Base-by-base conservation (phyloP, 2,888 invertebrate genomes). In the Sphaerophoria taeniata region DNA sequence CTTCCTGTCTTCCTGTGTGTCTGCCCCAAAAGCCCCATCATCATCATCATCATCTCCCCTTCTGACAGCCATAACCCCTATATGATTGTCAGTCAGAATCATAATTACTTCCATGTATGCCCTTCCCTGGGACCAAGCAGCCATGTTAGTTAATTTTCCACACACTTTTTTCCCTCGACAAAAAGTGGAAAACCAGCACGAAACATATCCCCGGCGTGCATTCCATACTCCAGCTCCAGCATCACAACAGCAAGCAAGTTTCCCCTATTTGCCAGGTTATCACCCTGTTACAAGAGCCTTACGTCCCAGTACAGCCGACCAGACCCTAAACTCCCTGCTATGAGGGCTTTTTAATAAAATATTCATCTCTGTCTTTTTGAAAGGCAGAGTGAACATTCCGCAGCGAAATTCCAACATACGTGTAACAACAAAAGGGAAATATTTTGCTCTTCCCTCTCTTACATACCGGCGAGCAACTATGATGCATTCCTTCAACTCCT, bases 371-470 rank as follows among this genome's bases (percentile, higher is more conserved):
- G 74, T 65, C 75, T 79, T 75, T 60, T 75, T 71, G 65, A n/a
- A 71, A 53, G 73, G 79, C 74, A 67, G 53, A 70, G 39, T 43
- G 33, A 56, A 39, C 33, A 47, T 74, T 83, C 69, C 69, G 56
- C 36, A 43, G 39, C 47, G 39, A 51, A 83, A 84, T 84, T 84
- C 79, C 79, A 33, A 74, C 71, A 84, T 74, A 70, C 84, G 75
- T 79, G 84, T 80, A 76, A 75, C 56, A 80, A 85, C 84, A 85
- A 72, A 85, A 73, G 84, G 34, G 53, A 80, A 75, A 85, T 85
- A 80, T 63, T 76, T 67, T n/a, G 31, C 67, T 74, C 53, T 31
- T 14, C 72, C 36, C 39, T 33, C 77, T 34, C 72, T n/a, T n/a
- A 56, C 56, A 78, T 72, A 73, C 61, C 75, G n/a, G n/a, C n/a